A percentile compares a stretch with the other conserved stretches of the same genome.
phyloP scores from a whole-genome alignment of 2,113 vertebrate species.

The Myotis davidii region DNA sequence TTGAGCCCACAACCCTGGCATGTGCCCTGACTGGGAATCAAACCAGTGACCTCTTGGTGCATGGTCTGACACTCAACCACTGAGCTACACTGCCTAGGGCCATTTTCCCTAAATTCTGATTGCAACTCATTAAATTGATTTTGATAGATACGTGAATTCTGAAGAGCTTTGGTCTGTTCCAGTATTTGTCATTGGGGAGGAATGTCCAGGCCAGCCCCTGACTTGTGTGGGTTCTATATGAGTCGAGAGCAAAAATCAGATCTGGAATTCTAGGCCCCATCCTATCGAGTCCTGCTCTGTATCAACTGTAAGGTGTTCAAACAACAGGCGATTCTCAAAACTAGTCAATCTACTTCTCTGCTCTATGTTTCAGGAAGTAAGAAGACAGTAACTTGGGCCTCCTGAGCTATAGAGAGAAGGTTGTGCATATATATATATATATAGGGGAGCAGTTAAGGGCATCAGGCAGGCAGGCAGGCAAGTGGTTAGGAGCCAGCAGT shows the following conservation, averaged over 20 bases:
- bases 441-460: too few species aligned
- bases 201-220: accelerated
- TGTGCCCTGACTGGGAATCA: too few species aligned
- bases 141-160: accelerated
- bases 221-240: accelerated
- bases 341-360: background rate
- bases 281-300: accelerated
- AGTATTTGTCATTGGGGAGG: accelerated
- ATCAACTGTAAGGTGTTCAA: accelerated
- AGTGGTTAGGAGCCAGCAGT: too few species aligned
- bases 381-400: background rate
- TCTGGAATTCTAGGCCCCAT: background rate
- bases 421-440: too few species aligned
- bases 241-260: background rate
- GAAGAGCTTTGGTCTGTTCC: accelerated
- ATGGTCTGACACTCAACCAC: too few species aligned
- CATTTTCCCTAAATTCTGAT: background rate
- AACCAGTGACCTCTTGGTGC: too few species aligned
- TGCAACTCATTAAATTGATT: background rate
- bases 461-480: too few species aligned
- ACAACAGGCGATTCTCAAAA: background rate
- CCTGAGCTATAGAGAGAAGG: background rate
- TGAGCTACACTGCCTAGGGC: too few species aligned
- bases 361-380: background rate
- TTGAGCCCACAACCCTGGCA: too few species aligned